Percentiles rank a stretch among this genome's conserved stretches.
Conservation (phyloP, 23 tunicate genomes). For the Diplosoma virens region DNA sequence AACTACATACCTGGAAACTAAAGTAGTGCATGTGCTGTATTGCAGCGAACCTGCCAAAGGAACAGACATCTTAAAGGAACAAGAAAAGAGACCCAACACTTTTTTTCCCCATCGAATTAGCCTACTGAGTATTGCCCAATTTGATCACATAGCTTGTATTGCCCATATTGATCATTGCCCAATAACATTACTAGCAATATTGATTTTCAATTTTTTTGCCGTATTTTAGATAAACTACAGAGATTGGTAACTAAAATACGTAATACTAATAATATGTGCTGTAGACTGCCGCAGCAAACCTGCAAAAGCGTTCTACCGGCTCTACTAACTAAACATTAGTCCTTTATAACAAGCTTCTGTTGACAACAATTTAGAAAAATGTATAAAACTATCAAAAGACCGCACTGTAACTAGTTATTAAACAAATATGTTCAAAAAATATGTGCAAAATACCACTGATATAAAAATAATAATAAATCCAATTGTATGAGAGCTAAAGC, state of each 20-base stretch:
- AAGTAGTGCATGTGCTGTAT: background rate
- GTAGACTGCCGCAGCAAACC: background rate
- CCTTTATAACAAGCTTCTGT: background rate
- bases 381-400: background rate
- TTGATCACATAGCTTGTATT: background rate
- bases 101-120: background rate
- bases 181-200: background rate
- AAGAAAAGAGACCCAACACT: background rate
- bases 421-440: background rate
- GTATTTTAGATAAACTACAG: background rate
- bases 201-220: background rate
- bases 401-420: background rate
- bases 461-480: background rate
- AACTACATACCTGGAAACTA: background rate
- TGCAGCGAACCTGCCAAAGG: background rate
- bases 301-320: no score
- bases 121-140: no score
- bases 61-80: no score
- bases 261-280: background rate
- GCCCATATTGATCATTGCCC: background rate
- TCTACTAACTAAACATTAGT: background rate
- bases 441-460: background rate
- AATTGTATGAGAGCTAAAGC: background rate
- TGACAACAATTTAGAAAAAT: no score
- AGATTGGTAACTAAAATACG: no score